phyloP scores from a whole-genome alignment of 2,888 invertebrate genomes.

The Seira sanloemensis region DNA sequence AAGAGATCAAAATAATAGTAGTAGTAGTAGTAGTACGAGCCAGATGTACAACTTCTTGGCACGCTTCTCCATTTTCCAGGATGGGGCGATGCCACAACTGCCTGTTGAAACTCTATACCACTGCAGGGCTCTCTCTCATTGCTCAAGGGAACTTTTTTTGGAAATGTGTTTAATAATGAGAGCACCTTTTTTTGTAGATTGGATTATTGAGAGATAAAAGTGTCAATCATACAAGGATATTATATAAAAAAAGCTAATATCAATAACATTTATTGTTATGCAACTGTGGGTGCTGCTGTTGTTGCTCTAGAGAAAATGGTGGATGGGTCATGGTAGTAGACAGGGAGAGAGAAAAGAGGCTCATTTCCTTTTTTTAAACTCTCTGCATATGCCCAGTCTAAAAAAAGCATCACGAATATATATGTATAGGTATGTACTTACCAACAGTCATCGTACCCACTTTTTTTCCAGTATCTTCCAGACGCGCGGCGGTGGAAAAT shows the following conservation, averaged over 20 bases:
- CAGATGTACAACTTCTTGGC: constrained; percentile 34
- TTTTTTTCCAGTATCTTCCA: background rate
- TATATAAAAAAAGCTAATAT: background rate
- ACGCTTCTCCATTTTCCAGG: constrained; percentile 52
- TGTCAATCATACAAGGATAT: background rate
- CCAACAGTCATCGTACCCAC: constrained; percentile 5
- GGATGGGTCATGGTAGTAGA: constrained; percentile 10
- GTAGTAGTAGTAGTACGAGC: no score
- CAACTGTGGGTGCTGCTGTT: background rate
- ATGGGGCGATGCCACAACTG: constrained; percentile 11
- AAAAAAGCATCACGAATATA: background rate
- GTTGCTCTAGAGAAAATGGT: background rate
- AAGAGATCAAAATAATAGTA: no score
- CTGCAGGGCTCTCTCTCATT: constrained; percentile 11
- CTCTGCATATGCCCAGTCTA: background rate
- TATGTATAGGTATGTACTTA: background rate
- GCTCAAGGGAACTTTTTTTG: background rate
- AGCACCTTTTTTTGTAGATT: background rate
- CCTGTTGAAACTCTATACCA: constrained; percentile 37
- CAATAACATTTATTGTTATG: constrained; percentile 11
- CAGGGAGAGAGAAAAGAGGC: background rate
- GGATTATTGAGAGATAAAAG: constrained; percentile 13
- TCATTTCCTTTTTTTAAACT: background rate
- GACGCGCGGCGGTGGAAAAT: constrained; percentile 8
- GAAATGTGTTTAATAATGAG: background rate